A percentile compares a stretch with the other conserved stretches of the same genome.
phyloP scores from a whole-genome alignment of 2,113 vertebrate genomes.

The Scolopax mira region DNA sequence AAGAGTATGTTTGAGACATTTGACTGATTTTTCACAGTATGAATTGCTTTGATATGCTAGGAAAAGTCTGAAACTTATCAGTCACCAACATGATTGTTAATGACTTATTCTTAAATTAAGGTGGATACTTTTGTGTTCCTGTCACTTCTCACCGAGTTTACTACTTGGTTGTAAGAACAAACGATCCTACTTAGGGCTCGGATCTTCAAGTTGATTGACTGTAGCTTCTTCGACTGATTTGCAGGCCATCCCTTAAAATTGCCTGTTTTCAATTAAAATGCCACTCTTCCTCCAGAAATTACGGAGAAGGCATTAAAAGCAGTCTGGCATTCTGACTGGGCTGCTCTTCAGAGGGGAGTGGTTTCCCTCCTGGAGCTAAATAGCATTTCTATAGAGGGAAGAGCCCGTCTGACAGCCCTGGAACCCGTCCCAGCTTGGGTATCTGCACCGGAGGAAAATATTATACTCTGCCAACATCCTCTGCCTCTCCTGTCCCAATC shows the following conservation, averaged over 20 bases:
- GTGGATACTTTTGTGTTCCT: not conserved
- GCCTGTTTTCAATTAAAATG: not conserved
- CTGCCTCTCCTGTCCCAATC: not conserved
- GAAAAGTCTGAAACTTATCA: not conserved
- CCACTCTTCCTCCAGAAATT: not conserved
- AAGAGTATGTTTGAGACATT: not conserved
- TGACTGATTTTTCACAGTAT: not conserved
- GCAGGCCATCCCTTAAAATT: not conserved
- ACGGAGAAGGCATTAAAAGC: not conserved
- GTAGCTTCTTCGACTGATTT: not conserved
- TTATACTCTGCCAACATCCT: not conserved
- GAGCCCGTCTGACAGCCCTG: not conserved
- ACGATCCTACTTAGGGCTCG: not conserved
- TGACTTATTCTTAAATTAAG: not conserved
- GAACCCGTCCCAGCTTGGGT: accelerated
- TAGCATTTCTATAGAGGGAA: not conserved
- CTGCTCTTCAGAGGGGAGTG: not conserved
- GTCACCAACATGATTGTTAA: not conserved
- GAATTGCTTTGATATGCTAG: not conserved
- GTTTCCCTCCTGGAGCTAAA: not conserved
- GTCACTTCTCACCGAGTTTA: not conserved
- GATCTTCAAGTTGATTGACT: not conserved
- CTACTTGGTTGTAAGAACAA: not conserved
- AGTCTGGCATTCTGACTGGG: not conserved
- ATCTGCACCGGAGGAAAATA: not conserved